Base-by-base conservation (phyloP, 2,113 vertebrate species). In the Bagarius yarrelli region DNA sequence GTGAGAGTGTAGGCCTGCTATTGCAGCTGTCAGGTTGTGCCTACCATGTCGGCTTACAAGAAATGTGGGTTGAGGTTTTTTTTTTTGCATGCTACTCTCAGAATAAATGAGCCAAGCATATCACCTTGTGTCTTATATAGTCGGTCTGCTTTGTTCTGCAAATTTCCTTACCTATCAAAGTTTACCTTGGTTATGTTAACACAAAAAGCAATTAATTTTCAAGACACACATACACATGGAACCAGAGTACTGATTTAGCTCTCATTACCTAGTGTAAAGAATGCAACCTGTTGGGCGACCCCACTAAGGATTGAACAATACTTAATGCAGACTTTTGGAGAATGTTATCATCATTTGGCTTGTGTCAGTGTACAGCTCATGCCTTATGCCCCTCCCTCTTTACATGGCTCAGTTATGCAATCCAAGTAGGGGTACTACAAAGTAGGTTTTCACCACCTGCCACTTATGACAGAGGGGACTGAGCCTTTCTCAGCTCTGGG, bases 251-350 rank as follows among this genome's bases (percentile, higher is more conserved):
- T 27, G 23, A 21, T 67, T 34, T 34, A n/a, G 64, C 76, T 61
- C 32, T 36, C 50, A 32, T 84, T 30, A 52, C 72, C 19, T 60
- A 74, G 32, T 67, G 53, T 60, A 75, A 32, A 78, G 32, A 76
- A 70, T 61, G 52, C 55, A 34, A 16, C 13, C 67, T 75, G 72
- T 77, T 79, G n/a, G 60, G 63, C 71, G 11, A 47, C 52, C 15
- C 77, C 66, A 52, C 81, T 44, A 74, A 69, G 78, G 73, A 85
- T 64, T 59, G 50, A 83, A 55, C 13, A 81, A 85, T 80, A 85
- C 78, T 83, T 78, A 81, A 64, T 52, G 59, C 81, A 80, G 71
- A 81, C 67, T 53, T 72, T 55, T 66, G n/a, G 8, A 40, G 34
- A 57, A 57, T 3, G 2, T n/a, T 59, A 53, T 30, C 52, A 50